Evolutionary conservation across 2,113 vertebrate species (phyloP).

Genomic region (Centropus bengalensis): DNA sequence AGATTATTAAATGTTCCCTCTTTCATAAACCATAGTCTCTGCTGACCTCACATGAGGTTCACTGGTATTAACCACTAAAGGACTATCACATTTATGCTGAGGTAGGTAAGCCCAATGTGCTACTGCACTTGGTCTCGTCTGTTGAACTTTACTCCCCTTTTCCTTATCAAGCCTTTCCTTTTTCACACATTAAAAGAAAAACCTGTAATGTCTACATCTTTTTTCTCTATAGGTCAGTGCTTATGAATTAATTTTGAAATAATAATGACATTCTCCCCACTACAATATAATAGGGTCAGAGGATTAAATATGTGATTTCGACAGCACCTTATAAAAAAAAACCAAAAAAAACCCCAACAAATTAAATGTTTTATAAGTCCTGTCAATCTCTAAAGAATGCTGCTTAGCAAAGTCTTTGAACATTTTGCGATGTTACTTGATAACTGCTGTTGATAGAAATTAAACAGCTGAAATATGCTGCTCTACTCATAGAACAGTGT

Average conservation of each 20-base stretch:
- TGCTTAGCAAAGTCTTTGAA: slow-evolving; percentile 34
- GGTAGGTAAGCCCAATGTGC: not conserved
- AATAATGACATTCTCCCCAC: not conserved
- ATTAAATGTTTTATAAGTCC: not conserved
- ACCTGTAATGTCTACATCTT: not conserved
- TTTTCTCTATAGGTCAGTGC: not conserved
- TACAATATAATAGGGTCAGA: not conserved
- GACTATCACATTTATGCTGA: not conserved
- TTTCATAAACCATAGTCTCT: not conserved
- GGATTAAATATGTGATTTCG: not conserved
- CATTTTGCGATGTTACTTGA: not conserved
- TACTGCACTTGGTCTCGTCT: not conserved
- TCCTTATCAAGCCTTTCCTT: not conserved
- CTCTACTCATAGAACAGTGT: not conserved
- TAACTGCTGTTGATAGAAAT: slow-evolving; percentile 19
- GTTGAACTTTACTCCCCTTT: not conserved
- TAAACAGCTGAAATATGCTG: slow-evolving; percentile 25
- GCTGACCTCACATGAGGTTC: not conserved
- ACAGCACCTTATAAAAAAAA: not conserved
- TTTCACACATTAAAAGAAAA: not conserved
- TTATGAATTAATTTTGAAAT: not conserved
- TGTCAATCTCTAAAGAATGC: not conserved
- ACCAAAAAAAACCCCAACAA: not conserved
- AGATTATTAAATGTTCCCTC: not conserved
- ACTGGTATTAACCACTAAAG: not conserved